Evolutionary conservation across 1,140 invertebrate species (phyloP), one percentile per base, ranked within the genome.

Genomic region (Elymnias hypermnestra): DNA sequence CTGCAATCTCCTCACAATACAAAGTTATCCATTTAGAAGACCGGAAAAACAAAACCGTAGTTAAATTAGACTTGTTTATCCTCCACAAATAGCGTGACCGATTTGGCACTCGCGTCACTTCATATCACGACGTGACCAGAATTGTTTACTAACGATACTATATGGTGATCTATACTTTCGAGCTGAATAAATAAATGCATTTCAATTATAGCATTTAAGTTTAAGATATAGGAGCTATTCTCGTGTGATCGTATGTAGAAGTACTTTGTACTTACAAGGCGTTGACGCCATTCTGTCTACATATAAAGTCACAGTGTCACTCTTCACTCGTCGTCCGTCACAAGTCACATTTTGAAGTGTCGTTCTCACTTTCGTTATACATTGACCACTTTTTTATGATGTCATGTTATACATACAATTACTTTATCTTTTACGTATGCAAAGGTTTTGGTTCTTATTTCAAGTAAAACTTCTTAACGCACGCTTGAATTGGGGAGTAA

Each of bases 211-310:
- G 31, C 5, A 21, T 23, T 45, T 28, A 37, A 5, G 0, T 9
- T 3, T 2, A 19, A 15, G 8, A 10, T 2, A 12, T 45, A 45
- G 29, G 35, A 28, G 22, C 25, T 37, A 18, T n/a, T 37, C 19
- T 37, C 10, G 28, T 21, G 0, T 33, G 26, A 12, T 21, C 10
- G n/a, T n/a, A n/a, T n/a, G n/a, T n/a, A n/a, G n/a, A n/a, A n/a
- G n/a, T 10, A 35, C 10, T 39, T 9, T 23, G 18, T 18, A 23
- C 36, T 44, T 19, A 21, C 1, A 36, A 45, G 43, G 21, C 33
- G 23, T 28, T 23, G 51, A 22, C 57, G 60, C 55, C 60, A 40
- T 45, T 49, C 53, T 25, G 63, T 63, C 63, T 70, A 48, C 51
- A 36, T 40, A 44, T 44, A 45, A 46, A 40, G 38, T 23, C 29